Evolutionary conservation across 2,113 vertebrate genomes (phyloP), one percentile per base, ranked within the genome.

Genomic region (Scartelaos histophorus): DNA sequence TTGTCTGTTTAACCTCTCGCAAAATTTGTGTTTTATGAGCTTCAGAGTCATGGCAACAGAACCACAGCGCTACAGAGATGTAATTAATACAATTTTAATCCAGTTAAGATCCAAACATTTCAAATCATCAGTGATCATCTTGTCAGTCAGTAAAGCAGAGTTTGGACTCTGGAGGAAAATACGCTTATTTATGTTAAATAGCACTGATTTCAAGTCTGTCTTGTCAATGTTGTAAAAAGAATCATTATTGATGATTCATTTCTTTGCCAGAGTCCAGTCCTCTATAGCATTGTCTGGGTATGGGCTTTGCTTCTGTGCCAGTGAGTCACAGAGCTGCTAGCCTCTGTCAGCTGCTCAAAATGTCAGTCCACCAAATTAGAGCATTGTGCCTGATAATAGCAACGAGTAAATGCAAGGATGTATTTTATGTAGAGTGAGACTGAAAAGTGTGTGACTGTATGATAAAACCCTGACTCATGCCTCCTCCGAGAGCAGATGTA

Each of bases 261-360:
- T n/a, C n/a, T 54, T 10, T 51, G 16, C 51, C 51, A 54, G n/a
- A 54, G 51, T 1, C 51, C 51, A 17, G 47, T 16, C 47, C 16
- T 51, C 3, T 43, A 51, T 54, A 9, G 51, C 51, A 53, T n/a
- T 54, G 51, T 54, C 51, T 54, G 51, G 7, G 16, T 21, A n/a
- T 54, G 9, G 17, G 51, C 47, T 54, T 54, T 83, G 81, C 76
- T 75, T 85, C 75, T 84, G 79, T 85, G 88, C 57, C 83, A 84
- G 85, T 91, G 90, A 92, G 86, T 91, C 91, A 92, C 78, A 76
- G 73, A 74, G 85, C 84, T 86, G 81, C 82, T 78, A 76, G 86
- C 80, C 35, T 64, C 78, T 73, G 74, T 88, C 79, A 76, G 78
- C 71, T 85, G 80, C 73, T 64, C 75, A 88, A 89, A 83, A 88